Evolutionary conservation across 2,113 vertebrate genomes (phyloP), one percentile per base, ranked within the genome.

Genomic region (Glaucidium brasilianum): DNA sequence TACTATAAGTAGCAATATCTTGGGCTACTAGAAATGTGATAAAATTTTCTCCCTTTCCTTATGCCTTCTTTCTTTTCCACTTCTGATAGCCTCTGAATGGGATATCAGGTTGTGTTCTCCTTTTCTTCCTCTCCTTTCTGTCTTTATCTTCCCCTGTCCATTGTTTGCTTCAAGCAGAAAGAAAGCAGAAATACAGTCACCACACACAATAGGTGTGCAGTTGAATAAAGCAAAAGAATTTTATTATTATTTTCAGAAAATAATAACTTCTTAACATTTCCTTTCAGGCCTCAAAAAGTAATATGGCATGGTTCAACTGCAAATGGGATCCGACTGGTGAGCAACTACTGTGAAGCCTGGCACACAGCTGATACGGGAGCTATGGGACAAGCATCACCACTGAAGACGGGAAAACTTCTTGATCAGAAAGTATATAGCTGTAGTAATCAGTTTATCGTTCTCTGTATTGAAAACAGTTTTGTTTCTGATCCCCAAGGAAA

Each of bases 391-490:
- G 99, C 99, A 5, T 99, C 99, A 3, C 98, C 98, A 0, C 98
- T 99, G 96, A 97, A 96, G 90, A 98, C 97, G 0, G 99, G 99
- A 43, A 98, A 97, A 79, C 98, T 99, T 69, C 98, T 99, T 92
- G 99, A 98, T 90, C 99, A 99, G 96, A 98, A 99, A 89, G 97
- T 98, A 1, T 98, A 99, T 7, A 99, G 99, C 98, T 99, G 99
- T 49, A 99, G 98, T 74, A 99, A 98, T 88, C 97, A 98, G 88
- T 98, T 99, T 74, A 98, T 99, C 52, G 98, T 99, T 64, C 98
- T 99, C 16, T 99, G 99, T 90, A 98, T 99, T 15, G 99, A 99
- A 98, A 99, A 99, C 98, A 99, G 99, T 80, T 99, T 99, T 77
- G 97, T 99, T 80, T 94, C 96, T 47, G 98, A 98, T 41, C 94